Base-by-base conservation (phyloP, 1,140 invertebrate species). In the Euura saliciscinereae region DNA sequence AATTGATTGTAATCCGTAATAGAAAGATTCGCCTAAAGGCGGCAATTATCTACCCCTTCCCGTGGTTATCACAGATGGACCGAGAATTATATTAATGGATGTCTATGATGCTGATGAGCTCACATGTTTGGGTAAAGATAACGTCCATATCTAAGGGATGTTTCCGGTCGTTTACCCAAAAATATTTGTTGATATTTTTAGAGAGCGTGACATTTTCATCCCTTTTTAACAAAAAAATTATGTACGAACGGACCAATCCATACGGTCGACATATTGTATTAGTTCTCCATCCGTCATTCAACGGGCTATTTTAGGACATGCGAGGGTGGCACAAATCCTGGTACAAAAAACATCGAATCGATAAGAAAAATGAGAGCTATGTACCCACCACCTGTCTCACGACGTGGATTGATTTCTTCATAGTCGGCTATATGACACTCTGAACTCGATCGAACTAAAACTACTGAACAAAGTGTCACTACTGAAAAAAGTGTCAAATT, bases 11-110 rank as follows among this genome's bases (percentile, higher is more conserved):
- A 28, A 28, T 28, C 28, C 28, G 28, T 28, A 28, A 28, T 28
- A 1, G 28, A 59, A 59, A 59, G 13, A n/a, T 8, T 59, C 3
- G 51, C 3, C 6, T 4, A 59, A 59, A 59, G 51, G 51, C 0
- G 51, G 51, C 51, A 59, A 59, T 59, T 59, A 59, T 59, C 51
- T 59, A 6, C 51, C 51, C 51, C 51, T 59, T 59, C 51, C 51
- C 13, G 3, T 59, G 51, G 51, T 2, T 28, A 28, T 28, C 13
- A 59, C 51, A 6, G 13, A 59, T 59, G 51, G 51, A 59, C 51
- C 8, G 13, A 59, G 8, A 8, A 59, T 59, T 59, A 59, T n/a
- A 59, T 59, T 59, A 59, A 59, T 59, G 51, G 5, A 59, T 11
- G 51, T n/a, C 51, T 59, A 6, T 59, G 13, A 59, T 2, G 13